Evolutionary conservation across 1,140 invertebrate genomes (phyloP).

Genomic region (Drosophila mayri): DNA sequence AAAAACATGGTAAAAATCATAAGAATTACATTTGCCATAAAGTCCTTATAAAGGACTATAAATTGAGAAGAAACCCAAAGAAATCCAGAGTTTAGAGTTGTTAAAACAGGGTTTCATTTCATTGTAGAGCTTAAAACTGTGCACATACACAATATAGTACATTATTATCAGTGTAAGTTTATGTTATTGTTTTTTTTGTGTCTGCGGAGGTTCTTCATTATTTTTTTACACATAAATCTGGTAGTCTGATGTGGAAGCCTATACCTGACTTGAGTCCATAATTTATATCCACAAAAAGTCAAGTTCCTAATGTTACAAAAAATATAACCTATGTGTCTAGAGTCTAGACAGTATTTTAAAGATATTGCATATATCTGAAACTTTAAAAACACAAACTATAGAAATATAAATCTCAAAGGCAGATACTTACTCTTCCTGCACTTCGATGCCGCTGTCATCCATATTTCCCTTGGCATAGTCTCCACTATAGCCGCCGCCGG

Average conservation of each 20-base stretch:
- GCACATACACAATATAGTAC: too few relatives aligned
- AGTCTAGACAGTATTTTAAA: background rate
- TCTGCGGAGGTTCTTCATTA: background rate
- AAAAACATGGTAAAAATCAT: too few relatives aligned
- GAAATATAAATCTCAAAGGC: background rate
- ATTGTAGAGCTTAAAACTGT: background rate
- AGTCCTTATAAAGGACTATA: too few relatives aligned
- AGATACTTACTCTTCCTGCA: constrained; percentile 87
- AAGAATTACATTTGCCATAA: background rate
- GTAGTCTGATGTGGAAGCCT: too few relatives aligned
- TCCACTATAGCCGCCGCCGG: constrained; percentile 43
- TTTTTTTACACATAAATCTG: too few relatives aligned
- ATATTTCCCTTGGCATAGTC: constrained; percentile 72
- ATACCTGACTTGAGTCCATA: constrained; percentile 4
- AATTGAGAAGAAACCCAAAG: too few relatives aligned
- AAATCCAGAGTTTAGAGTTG: background rate
- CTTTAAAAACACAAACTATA: background rate
- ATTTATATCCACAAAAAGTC: background rate
- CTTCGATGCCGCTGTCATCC: constrained; percentile 83
- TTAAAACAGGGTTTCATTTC: background rate
- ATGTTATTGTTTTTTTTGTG: background rate
- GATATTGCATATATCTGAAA: background rate
- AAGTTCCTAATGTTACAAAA: background rate
- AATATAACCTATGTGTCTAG: too few relatives aligned
- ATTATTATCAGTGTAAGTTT: background rate